Evolutionary conservation across 2,113 vertebrate species (phyloP).

Genomic region (Laticauda colubrina): DNA sequence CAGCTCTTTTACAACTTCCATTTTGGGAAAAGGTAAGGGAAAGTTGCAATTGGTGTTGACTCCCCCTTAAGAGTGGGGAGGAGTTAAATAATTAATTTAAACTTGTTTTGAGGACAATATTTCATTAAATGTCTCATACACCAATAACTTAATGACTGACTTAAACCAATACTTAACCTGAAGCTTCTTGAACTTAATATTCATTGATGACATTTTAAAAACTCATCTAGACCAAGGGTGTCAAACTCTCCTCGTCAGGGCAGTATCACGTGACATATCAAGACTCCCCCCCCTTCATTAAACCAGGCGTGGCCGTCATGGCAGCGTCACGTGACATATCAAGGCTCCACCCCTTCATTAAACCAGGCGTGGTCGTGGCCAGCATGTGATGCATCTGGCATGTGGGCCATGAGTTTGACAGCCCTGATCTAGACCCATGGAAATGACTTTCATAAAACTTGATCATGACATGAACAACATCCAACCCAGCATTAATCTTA

Average conservation of each 20-base stretch:
- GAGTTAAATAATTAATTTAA: neutral
- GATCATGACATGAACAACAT: neutral
- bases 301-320: too few relatives aligned
- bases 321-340: too few relatives aligned
- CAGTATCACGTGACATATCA: too few relatives aligned
- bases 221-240: too few relatives aligned
- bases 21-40: neutral
- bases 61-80: neutral
- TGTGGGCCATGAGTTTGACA: too few relatives aligned
- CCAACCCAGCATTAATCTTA: neutral
- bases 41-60: neutral
- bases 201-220: neutral
- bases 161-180: neutral
- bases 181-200: neutral
- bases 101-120: neutral
- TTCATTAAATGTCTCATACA: neutral
- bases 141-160: neutral
- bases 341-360: too few relatives aligned
- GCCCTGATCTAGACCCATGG: neutral
- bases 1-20: neutral
- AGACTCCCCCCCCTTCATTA: too few relatives aligned
- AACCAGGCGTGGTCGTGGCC: too few relatives aligned
- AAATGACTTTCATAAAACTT: neutral
- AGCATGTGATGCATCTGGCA: too few relatives aligned
- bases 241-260: too few relatives aligned